Conservation (phyloP, 2,888 invertebrate genomes). For the Seladonia tumulorum region DNA sequence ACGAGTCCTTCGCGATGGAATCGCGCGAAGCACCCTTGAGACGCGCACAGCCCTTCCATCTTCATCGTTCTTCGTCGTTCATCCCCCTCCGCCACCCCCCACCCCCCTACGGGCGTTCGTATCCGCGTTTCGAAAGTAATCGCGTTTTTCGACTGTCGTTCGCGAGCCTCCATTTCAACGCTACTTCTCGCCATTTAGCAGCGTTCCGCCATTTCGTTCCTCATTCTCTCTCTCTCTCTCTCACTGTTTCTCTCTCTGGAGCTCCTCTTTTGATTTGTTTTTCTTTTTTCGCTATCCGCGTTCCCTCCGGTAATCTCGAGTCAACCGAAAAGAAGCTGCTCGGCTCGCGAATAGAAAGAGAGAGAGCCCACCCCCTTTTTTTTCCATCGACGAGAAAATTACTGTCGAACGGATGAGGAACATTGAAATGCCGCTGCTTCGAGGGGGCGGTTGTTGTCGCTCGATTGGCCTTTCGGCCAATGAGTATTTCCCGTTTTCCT, state of each 20-base stretch:
- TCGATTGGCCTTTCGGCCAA: slow-evolving; percentile 6
- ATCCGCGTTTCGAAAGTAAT: slow-evolving; percentile 50
- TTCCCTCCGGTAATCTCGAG: background rate
- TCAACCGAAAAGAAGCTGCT: slow-evolving; percentile 1
- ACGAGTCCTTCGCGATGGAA: slow-evolving; percentile 62
- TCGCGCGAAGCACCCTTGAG: slow-evolving; percentile 62
- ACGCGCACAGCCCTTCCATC: slow-evolving; percentile 50
- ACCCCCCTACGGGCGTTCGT: background rate
- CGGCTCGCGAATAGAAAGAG: background rate
- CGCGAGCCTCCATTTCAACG: slow-evolving; percentile 26
- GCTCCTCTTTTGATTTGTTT: background rate
- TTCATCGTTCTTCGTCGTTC: background rate
- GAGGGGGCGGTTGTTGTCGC: background rate
- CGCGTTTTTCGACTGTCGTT: slow-evolving; percentile 56
- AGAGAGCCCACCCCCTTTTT: background rate
- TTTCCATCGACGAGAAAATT: background rate
- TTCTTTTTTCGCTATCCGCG: background rate
- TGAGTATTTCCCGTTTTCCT: slow-evolving; percentile 12
- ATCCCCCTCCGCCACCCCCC: background rate
- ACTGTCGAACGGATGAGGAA: background rate
- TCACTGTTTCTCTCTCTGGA: background rate
- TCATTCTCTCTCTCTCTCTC: background rate
- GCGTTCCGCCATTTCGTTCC: background rate
- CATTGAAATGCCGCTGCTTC: background rate
- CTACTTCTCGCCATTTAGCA: slow-evolving; percentile 31